Evolutionary conservation across 2,113 vertebrate species (phyloP).

Genomic region (Carassius auratus): DNA sequence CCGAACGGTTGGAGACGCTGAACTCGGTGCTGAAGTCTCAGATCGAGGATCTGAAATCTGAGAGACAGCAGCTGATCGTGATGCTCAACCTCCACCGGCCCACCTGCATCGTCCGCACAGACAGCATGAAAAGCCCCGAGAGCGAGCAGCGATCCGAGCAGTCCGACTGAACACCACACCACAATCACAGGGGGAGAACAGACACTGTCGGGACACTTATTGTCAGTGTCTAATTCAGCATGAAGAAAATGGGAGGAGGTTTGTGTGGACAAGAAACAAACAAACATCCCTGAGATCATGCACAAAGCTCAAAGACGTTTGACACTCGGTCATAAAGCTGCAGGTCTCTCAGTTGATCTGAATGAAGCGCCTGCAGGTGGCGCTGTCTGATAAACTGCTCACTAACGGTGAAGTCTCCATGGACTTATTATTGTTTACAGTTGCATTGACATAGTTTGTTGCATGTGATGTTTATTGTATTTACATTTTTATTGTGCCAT

Average conservation of each 20-base stretch:
- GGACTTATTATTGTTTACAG: conserved; percentile 4
- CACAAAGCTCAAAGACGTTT: not conserved
- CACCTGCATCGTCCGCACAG: conserved; percentile 93
- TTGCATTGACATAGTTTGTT: not conserved
- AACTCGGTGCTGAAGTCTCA: conserved; percentile 93
- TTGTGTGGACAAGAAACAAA: not conserved
- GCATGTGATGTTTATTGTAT: not conserved
- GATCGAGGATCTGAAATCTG: conserved; percentile 93
- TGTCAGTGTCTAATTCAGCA: not conserved
- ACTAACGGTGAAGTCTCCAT: conserved; percentile 27
- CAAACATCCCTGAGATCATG: not conserved
- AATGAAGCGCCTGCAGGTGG: conserved; percentile 29
- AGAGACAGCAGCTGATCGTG: conserved; percentile 92
- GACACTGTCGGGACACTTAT: too few relatives aligned
- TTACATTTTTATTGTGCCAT: conserved; percentile 5
- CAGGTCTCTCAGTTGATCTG: not conserved
- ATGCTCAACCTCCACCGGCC: conserved; percentile 94
- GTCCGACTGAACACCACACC: not conserved
- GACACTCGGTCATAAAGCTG: not conserved
- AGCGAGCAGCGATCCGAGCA: conserved; percentile 63
- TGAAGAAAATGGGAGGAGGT: not conserved
- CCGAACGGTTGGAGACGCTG: conserved; percentile 91
- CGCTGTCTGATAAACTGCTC: not conserved
- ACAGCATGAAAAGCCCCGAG: conserved; percentile 90
- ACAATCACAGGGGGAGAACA: not conserved